These are phyloP conservation scores for human DNA, from an alignment of 2,113 vertebrate genomes.

Conservation along the genomic window GRCh38 chr4:13947501-13948000, in stretches of 20 bases:
- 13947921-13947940: neutral
- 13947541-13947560: constrained; percentile 78
- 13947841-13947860: neutral
- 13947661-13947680: constrained; percentile 67
- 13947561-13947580: constrained; percentile 70
- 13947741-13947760: constrained; percentile 26
- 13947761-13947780: constrained; percentile 23
- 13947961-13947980: neutral
- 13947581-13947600: constrained; percentile 78
- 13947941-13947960: neutral
- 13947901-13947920: neutral
- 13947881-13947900: neutral
- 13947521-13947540: constrained; percentile 73
- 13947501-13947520: constrained; percentile 76
- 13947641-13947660: constrained; percentile 59
- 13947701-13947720: constrained; percentile 59
- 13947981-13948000: neutral
- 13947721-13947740: constrained; percentile 42
- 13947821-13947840: constrained; percentile 17
- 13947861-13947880: neutral
- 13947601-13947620: constrained; percentile 71
- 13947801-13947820: neutral
- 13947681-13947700: constrained; percentile 41
- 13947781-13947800: neutral
- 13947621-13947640: constrained; percentile 70